These are phyloP conservation scores for Empis stercorea DNA, from an alignment of 2,888 invertebrate species.

Conservation along the genomic window DNA sequence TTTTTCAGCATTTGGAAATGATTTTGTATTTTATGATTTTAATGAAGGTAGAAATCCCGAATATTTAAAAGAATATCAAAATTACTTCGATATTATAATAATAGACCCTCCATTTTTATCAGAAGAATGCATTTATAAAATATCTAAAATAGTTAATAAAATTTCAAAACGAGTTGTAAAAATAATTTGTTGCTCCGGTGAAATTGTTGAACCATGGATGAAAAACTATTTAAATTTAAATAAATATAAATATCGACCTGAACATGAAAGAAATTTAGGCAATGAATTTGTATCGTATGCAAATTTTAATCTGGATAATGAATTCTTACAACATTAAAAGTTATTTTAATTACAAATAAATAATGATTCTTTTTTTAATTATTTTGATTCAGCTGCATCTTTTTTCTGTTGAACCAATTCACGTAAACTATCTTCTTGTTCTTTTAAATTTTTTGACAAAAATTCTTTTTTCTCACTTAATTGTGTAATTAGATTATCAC, in stretches of 20 bases:
- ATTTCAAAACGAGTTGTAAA: slow-evolving; percentile 42
- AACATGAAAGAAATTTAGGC: slow-evolving; percentile 77
- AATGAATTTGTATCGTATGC: slow-evolving; percentile 88
- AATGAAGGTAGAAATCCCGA: slow-evolving; percentile 60
- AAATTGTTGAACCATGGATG: slow-evolving; percentile 60
- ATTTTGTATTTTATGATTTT: slow-evolving; percentile 82
- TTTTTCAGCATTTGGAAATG: slow-evolving; percentile 62
- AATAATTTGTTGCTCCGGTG: slow-evolving; percentile 66
- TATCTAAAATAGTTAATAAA: slow-evolving; percentile 60
- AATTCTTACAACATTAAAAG: slow-evolving; percentile 13
- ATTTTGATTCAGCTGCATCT: slow-evolving; percentile 27
- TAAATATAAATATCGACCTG: slow-evolving; percentile 59
- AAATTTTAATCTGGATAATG: slow-evolving; percentile 62
- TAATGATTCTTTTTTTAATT: neutral
- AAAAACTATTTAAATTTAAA: slow-evolving; percentile 47
- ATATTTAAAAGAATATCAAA: slow-evolving; percentile 36
- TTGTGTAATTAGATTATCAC: slow-evolving; percentile 55
- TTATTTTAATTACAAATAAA: neutral
- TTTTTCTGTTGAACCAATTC: slow-evolving; percentile 62
- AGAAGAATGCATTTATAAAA: slow-evolving; percentile 80
- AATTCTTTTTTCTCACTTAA: slow-evolving; percentile 60
- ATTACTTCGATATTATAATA: slow-evolving; percentile 67
- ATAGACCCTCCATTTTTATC: slow-evolving; percentile 93
- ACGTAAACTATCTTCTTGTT: slow-evolving; percentile 67
- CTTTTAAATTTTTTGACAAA: slow-evolving; percentile 59